Conservation (phyloP, 2,888 invertebrate genomes). For the Himalopsyche tibetana region DNA sequence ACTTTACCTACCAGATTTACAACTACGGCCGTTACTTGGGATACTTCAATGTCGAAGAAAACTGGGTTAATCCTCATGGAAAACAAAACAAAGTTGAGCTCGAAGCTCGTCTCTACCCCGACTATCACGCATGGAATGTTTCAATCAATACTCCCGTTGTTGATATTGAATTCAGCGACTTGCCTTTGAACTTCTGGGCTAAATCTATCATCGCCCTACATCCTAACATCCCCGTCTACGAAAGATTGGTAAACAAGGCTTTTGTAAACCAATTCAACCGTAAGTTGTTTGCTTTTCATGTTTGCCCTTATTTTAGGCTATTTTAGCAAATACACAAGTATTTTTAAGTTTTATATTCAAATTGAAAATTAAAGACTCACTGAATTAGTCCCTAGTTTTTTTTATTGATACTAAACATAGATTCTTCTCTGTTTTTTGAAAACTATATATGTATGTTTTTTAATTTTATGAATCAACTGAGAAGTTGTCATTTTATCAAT, state of each 20-base stretch:
- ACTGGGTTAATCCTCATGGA: slow-evolving; percentile 71
- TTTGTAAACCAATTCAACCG: slow-evolving; percentile 75
- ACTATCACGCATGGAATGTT: slow-evolving; percentile 74
- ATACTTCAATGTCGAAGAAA: slow-evolving; percentile 75
- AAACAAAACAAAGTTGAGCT: slow-evolving; percentile 75
- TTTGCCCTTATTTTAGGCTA: too few relatives aligned
- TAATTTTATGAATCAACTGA: too few relatives aligned
- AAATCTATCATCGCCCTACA: slow-evolving; percentile 61
- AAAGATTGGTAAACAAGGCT: slow-evolving; percentile 69
- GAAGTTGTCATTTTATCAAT: too few relatives aligned
- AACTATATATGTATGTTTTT: too few relatives aligned
- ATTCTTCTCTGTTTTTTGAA: too few relatives aligned
- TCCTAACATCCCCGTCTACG: slow-evolving; percentile 58
- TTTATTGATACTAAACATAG: too few relatives aligned
- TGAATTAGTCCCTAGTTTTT: too few relatives aligned
- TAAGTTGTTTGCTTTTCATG: slow-evolving; percentile 71
- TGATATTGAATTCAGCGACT: slow-evolving; percentile 71
- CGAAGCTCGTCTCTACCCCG: slow-evolving; percentile 72
- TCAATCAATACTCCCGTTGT: slow-evolving; percentile 72
- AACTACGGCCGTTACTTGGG: slow-evolving; percentile 72
- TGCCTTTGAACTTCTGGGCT: slow-evolving; percentile 72
- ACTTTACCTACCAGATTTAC: slow-evolving; percentile 74
- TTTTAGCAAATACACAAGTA: too few relatives aligned
- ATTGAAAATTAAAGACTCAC: too few relatives aligned
- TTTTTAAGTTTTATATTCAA: too few relatives aligned